Conservation (phyloP, 2,888 invertebrate genomes). For the Trachelus tabidus region DNA sequence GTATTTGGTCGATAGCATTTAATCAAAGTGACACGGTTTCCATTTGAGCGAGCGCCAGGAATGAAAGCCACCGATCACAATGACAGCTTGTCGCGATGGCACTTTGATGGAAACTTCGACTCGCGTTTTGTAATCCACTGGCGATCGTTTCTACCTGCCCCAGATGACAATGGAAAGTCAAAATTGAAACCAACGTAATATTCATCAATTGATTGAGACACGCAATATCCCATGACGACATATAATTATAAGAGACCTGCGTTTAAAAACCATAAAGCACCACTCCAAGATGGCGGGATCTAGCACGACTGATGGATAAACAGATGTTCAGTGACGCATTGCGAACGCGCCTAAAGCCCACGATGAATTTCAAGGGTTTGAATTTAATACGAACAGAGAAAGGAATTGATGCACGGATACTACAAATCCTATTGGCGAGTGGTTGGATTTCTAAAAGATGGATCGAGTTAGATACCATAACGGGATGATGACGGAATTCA, state of each 20-base stretch:
- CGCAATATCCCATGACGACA: neutral
- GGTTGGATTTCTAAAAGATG: neutral
- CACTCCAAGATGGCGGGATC: neutral
- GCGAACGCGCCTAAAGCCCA: neutral
- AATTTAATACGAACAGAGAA: neutral
- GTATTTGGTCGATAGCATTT: constrained; percentile 8
- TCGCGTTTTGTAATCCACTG: neutral
- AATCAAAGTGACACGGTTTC: constrained; percentile 3
- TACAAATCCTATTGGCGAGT: neutral
- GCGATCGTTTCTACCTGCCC: neutral
- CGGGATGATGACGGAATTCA: neutral
- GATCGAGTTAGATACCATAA: neutral
- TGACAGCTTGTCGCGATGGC: neutral
- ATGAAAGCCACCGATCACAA: constrained; percentile 2
- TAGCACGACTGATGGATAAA: neutral
- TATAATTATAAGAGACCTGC: neutral
- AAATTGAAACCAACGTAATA: neutral
- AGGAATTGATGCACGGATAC: neutral
- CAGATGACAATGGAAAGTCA: neutral
- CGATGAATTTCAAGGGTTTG: neutral
- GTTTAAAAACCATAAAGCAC: neutral
- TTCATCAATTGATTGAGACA: neutral
- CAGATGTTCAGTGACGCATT: neutral
- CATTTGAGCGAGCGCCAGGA: neutral
- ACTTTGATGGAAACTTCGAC: constrained; percentile 3